These are phyloP conservation scores for Pipra filicauda DNA, from an alignment of 2,113 vertebrate species.

Conservation along the genomic window DNA sequence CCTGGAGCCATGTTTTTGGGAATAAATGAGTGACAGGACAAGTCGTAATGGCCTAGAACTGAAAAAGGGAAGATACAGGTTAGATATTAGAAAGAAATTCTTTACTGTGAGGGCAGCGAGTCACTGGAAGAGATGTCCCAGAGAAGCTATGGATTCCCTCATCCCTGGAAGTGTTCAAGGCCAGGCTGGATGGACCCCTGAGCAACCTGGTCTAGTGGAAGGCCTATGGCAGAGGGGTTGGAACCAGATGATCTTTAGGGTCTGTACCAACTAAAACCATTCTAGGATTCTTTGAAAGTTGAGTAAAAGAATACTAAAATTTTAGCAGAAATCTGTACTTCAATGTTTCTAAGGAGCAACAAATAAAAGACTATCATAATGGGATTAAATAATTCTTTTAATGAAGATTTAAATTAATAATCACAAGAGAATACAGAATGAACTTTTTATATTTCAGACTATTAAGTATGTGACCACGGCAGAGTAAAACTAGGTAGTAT, in stretches of 20 bases:
- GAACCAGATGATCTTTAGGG: not conserved
- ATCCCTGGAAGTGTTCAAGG: not conserved
- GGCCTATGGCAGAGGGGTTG: accelerated
- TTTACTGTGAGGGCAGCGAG: not conserved
- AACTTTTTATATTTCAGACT: not conserved
- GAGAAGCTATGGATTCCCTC: not conserved
- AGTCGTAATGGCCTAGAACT: not conserved
- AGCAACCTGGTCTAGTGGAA: not conserved
- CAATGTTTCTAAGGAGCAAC: not conserved
- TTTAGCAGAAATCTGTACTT: not conserved
- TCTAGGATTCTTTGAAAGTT: not conserved
- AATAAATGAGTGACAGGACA: not conserved
- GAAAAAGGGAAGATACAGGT: not conserved
- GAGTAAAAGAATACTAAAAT: not conserved
- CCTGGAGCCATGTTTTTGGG: accelerated
- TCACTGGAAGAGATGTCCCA: not conserved
- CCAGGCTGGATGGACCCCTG: not conserved
- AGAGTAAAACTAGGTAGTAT: not conserved
- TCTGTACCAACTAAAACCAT: not conserved
- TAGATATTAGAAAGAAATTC: not conserved
- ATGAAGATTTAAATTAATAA: not conserved
- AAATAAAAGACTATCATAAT: not conserved
- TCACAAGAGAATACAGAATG: not conserved
- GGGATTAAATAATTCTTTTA: not conserved
- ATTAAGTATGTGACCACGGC: not conserved